These are phyloP conservation scores for Vimba vimba DNA, from an alignment of 2,113 vertebrate species.

Conservation along the genomic window DNA sequence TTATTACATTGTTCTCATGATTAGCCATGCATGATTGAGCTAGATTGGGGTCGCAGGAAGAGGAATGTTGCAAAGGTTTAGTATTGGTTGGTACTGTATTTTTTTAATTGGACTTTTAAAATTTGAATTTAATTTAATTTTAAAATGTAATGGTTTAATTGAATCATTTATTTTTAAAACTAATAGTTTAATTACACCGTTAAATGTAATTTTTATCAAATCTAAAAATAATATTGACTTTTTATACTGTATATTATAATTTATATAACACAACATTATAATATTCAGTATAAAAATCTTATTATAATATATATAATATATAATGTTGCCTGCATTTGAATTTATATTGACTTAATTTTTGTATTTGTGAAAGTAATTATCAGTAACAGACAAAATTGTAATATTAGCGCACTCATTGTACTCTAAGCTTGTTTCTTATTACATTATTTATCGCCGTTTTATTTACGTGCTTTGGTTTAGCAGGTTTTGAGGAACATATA, in stretches of 20 bases:
- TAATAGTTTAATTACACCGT: neutral
- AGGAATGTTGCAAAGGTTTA: conserved; percentile 65
- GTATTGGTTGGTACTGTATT: neutral
- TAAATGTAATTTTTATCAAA: too few species aligned
- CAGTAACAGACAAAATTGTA: neutral
- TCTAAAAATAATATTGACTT: neutral
- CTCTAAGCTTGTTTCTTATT: neutral
- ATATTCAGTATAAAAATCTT: too few species aligned
- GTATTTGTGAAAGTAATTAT: neutral
- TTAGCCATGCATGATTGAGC: conserved; percentile 75
- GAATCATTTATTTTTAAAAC: neutral
- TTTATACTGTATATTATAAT: neutral
- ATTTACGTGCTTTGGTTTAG: too few species aligned
- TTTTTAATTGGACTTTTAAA: neutral
- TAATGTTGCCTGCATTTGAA: too few species aligned
- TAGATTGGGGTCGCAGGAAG: conserved; percentile 62
- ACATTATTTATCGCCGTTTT: neutral
- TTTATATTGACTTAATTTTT: neutral
- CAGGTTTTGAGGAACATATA: neutral
- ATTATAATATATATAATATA: too few species aligned
- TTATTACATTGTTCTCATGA: conserved; percentile 73
- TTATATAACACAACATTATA: too few species aligned
- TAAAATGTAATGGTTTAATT: neutral
- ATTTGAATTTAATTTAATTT: neutral
- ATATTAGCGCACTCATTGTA: neutral